phyloP scores from a whole-genome alignment of 2,797 vertebrate genomes.

The Potorous gilbertii region DNA sequence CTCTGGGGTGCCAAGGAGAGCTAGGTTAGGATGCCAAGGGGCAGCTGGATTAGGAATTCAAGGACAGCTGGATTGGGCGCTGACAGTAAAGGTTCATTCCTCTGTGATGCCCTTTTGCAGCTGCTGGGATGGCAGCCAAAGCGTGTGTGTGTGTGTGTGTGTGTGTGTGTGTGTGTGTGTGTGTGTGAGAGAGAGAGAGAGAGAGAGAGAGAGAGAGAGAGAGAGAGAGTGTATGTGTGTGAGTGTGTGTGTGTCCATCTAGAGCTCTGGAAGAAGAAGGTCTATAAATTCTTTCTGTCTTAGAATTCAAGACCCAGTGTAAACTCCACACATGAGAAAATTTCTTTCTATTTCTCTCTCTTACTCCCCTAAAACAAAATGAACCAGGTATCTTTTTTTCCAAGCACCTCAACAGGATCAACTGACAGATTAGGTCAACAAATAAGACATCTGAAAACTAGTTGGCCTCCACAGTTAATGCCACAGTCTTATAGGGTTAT shows the following conservation, averaged over 20 bases:
- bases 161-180: conserved; percentile 12
- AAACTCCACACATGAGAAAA: background rate
- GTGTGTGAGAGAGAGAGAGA: background rate
- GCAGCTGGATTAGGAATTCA: conserved; percentile 68
- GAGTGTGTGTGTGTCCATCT: background rate
- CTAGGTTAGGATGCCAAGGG: conserved; percentile 65
- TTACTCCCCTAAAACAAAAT: background rate
- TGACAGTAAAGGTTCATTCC: conserved; percentile 80
- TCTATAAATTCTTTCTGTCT: background rate
- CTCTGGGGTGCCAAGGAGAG: conserved; percentile 12
- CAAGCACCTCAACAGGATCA: background rate
- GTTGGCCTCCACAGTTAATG: background rate
- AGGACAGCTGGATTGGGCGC: conserved; percentile 77
- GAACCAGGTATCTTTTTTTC: background rate
- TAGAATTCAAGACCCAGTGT: background rate
- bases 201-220: too few species aligned
- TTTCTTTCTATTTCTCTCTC: background rate
- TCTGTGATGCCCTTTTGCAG: conserved; percentile 76
- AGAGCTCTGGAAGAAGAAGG: background rate
- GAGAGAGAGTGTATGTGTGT: background rate
- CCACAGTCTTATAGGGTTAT: background rate
- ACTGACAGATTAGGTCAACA: background rate
- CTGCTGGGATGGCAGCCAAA: conserved; percentile 82
- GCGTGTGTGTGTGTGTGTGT: conserved; percentile 40
- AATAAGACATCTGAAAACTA: background rate